Evolutionary conservation across 1,140 invertebrate genomes (phyloP).

Genomic region (Bombyx mori): ASM3026992v2 NC_085129.1:7727001-7727500

Average conservation of each 20-base stretch:
- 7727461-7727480: slow-evolving; percentile 96
- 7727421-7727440: slow-evolving; percentile 96
- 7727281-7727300: slow-evolving; percentile 89
- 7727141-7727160: not conserved
- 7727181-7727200: too few species aligned
- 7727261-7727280: slow-evolving; percentile 54
- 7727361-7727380: not conserved
- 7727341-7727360: slow-evolving; percentile 3
- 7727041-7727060: slow-evolving; percentile 89
- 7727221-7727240: slow-evolving; percentile 45
- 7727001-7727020: slow-evolving; percentile 96
- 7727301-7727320: slow-evolving; percentile 97
- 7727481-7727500: slow-evolving; percentile 98
- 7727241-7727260: slow-evolving; percentile 32
- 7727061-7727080: slow-evolving; percentile 44
- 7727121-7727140: not conserved
- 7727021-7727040: slow-evolving; percentile 98
- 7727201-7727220: slow-evolving; percentile 29
- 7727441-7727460: slow-evolving; percentile 99
- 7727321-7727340: slow-evolving; percentile 81
- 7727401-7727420: slow-evolving; percentile 99
- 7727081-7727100: slow-evolving; percentile 51
- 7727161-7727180: not conserved
- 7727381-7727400: slow-evolving; percentile 1
- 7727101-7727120: not conserved